These are phyloP conservation scores for Holcopasites calliopsidis DNA, from an alignment of 1,140 invertebrate genomes.

Conservation along the genomic window DNA sequence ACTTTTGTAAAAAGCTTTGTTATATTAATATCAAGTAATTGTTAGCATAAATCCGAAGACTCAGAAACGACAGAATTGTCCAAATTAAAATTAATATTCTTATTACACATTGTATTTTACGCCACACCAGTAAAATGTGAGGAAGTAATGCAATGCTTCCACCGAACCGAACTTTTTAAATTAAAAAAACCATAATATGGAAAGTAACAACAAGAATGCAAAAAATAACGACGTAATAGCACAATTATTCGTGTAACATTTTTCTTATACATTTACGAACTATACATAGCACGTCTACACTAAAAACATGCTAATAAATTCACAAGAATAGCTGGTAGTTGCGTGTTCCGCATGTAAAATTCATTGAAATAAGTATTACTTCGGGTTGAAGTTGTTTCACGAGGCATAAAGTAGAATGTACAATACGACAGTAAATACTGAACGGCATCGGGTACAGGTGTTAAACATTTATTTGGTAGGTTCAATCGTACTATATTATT, in stretches of 20 bases:
- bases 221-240: background rate
- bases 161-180: no score
- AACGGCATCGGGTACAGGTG: conserved; percentile 12
- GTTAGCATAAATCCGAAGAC: no score
- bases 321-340: conserved; percentile 8
- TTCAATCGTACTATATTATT: conserved; percentile 10
- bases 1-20: no score
- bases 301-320: conserved; percentile 57
- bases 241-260: background rate
- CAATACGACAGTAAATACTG: conserved; percentile 9
- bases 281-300: conserved; percentile 6
- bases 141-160: no score
- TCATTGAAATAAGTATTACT: conserved; percentile 55
- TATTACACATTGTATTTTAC: no score
- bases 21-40: no score
- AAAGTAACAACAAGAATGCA: background rate
- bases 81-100: no score
- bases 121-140: no score
- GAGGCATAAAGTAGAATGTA: conserved; percentile 38
- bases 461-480: conserved; percentile 13
- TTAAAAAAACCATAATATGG: background rate
- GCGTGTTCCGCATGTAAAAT: conserved; percentile 47
- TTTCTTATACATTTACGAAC: background rate
- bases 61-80: no score
- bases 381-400: conserved; percentile 18